Conservation (phyloP, 2,113 vertebrate species). For the Thamnaconus septentrionalis region DNA sequence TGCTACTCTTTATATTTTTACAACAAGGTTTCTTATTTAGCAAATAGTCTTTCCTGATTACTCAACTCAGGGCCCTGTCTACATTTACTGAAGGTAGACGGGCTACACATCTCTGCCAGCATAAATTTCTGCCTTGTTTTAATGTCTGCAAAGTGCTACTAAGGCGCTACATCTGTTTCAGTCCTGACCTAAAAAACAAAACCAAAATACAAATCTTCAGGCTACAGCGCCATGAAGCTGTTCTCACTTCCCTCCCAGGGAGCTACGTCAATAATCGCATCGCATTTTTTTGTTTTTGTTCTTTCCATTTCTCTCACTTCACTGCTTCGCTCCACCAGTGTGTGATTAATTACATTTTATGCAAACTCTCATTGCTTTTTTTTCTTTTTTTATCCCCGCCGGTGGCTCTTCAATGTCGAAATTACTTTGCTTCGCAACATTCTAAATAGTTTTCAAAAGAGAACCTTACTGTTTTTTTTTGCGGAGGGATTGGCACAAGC, state of each 20-base stretch:
- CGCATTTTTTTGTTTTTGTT: too few relatives aligned
- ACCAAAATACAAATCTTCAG: neutral
- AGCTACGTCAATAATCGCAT: too few relatives aligned
- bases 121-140: constrained; percentile 24
- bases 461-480: neutral
- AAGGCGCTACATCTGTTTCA: constrained; percentile 5
- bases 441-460: neutral
- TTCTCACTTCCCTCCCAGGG: too few relatives aligned
- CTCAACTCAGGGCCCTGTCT: too few relatives aligned
- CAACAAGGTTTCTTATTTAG: too few relatives aligned
- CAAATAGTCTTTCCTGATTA: too few relatives aligned
- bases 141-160: constrained; percentile 2
- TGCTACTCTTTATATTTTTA: too few relatives aligned
- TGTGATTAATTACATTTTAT: neutral
- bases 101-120: too few relatives aligned
- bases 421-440: too few relatives aligned
- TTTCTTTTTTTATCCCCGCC: neutral
- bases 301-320: neutral
- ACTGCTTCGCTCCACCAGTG: neutral
- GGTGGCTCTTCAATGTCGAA: too few relatives aligned
- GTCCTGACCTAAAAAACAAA: constrained; percentile 7
- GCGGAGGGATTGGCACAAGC: neutral
- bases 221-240: constrained; percentile 2
- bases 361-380: neutral
- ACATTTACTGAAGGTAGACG: too few relatives aligned